Evolutionary conservation across 2,113 vertebrate species (phyloP), one percentile per base, ranked within the genome.

Genomic region (Esox niger): DNA sequence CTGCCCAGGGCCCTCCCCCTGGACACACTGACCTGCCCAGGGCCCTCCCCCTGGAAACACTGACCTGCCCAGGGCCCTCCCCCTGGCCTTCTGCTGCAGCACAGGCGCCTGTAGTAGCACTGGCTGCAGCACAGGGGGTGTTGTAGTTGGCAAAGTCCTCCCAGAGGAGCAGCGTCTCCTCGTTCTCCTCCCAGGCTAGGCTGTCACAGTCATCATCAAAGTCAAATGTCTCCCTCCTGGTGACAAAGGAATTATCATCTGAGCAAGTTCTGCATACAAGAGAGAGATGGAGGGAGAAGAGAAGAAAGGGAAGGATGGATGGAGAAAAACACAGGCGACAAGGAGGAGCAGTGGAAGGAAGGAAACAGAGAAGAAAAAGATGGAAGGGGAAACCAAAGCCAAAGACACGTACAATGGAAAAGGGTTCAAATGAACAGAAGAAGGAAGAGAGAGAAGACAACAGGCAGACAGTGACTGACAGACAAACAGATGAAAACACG

Each of bases 81-180:
- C 86, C 90, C 38, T 84, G 92, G 25, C 89, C 57, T 0, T 89
- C 83, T 0, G 67, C 2, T 7, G 75, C 57, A 9, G 29, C 32
- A 29, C 70, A 25, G 61, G 54, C n/a, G 10, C 60, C 59, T 29
- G 80, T 56, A 58, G 20, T 17, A 0, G 75, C 23, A 0, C 66
- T 32, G 0, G 77, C 20, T 33, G 85, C 67, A 70, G 70, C 86
- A 0, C 83, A 82, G 0, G 92, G 90, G 0, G 94, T 81, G 29
- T 98, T 98, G 88, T 95, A 98, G 87, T 98, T 98, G 17, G 95
- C 84, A 72, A 99, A 98, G 80, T 99, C 97, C 61, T 99, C 97
- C 97, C 97, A 99, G 2, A 99, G 91, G 57, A 99, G 84, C 81
- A 98, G 78, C 0, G 96, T 99, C 52, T 99, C 96, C 68, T 98